phyloP scores from a whole-genome alignment of 2,888 invertebrate genomes.

The Argyresthia albistria region DNA sequence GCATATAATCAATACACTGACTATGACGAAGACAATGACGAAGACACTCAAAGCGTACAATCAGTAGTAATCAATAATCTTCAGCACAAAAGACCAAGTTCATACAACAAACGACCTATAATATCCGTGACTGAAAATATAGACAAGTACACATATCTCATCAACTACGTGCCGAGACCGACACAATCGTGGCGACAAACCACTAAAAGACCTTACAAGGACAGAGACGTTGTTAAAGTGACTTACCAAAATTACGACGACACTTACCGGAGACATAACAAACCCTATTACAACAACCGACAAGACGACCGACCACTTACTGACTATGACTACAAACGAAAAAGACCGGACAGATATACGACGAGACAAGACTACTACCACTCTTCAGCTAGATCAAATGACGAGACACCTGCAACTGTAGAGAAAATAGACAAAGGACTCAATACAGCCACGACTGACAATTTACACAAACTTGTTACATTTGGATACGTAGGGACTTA shows the following conservation, averaged over 20 bases:
- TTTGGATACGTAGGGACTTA: slow-evolving; percentile 65
- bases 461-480: slow-evolving; percentile 56
- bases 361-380: slow-evolving; percentile 28
- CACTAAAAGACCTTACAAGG: slow-evolving; percentile 37
- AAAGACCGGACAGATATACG: slow-evolving; percentile 30
- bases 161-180: slow-evolving; percentile 66
- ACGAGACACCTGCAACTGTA: slow-evolving; percentile 19
- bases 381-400: slow-evolving; percentile 55
- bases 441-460: slow-evolving; percentile 34
- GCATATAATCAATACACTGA: slow-evolving; percentile 26
- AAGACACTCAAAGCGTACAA: slow-evolving; percentile 49
- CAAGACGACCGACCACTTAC: slow-evolving; percentile 23
- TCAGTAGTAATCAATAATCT: slow-evolving; percentile 52
- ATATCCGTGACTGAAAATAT: slow-evolving; percentile 61
- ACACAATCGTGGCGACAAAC: slow-evolving; percentile 54
- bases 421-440: slow-evolving; percentile 15
- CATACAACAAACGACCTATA: slow-evolving; percentile 40
- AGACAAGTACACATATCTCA: slow-evolving; percentile 63
- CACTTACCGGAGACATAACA: slow-evolving; percentile 39
- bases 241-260: slow-evolving; percentile 63
- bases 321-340: slow-evolving; percentile 29
- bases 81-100: slow-evolving; percentile 42
- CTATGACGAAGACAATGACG: slow-evolving; percentile 39
- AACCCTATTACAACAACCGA: slow-evolving; percentile 15
- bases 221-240: slow-evolving; percentile 58